These are phyloP conservation scores for Drosophila anomelani DNA, from an alignment of 2,888 invertebrate species.

Conservation along the genomic window DNA sequence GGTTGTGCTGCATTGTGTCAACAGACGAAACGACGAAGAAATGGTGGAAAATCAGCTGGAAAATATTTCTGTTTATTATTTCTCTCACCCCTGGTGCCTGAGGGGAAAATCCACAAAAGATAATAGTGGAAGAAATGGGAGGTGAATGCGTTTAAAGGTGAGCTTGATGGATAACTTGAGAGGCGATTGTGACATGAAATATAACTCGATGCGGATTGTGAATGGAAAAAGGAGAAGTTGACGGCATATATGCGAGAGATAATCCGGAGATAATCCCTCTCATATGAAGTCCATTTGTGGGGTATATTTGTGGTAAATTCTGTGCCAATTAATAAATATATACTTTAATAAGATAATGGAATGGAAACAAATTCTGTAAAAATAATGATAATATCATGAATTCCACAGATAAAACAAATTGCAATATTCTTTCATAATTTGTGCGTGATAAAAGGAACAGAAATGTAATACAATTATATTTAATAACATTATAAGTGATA, in stretches of 20 bases:
- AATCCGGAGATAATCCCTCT: constrained; percentile 17
- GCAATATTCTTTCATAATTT: too few relatives aligned
- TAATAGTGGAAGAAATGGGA: not conserved
- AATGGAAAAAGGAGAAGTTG: constrained; percentile 1
- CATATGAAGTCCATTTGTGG: not conserved
- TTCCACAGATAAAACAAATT: not conserved
- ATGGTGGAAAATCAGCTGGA: constrained; percentile 46
- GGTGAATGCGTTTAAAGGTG: constrained; percentile 28
- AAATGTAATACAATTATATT: not conserved
- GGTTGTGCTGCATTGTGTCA: constrained; percentile 48
- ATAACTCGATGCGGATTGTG: constrained; percentile 41
- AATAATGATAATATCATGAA: not conserved
- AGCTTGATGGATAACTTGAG: constrained; percentile 59
- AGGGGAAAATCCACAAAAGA: constrained; percentile 10
- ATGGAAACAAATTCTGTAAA: not conserved
- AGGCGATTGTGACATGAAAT: constrained; percentile 54
- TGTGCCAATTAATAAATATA: not conserved
- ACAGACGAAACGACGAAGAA: constrained; percentile 19
- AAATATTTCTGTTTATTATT: constrained; percentile 48
- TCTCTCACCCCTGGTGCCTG: constrained; percentile 15
- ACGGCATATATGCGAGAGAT: constrained; percentile 20
- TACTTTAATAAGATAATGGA: not conserved
- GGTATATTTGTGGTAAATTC: not conserved
- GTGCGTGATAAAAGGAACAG: not conserved
- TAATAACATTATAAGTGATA: too few relatives aligned